Base-by-base conservation (phyloP, 2,888 invertebrate genomes). In the Chelonus formosanus region DNA sequence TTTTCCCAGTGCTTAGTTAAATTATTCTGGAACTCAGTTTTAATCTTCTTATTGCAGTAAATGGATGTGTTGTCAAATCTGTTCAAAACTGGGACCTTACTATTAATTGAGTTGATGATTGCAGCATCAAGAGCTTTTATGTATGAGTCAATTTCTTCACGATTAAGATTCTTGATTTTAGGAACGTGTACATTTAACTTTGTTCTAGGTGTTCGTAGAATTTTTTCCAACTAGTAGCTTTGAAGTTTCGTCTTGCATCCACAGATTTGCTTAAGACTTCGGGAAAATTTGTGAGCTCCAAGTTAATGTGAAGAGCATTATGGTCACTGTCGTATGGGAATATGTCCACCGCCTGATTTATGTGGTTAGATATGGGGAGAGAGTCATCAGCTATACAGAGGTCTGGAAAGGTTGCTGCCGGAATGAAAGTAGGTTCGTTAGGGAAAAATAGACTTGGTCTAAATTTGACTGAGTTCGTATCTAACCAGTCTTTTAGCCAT, bases 281-380 rank as follows among this genome's bases (percentile, higher is more conserved):
- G 47, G 31, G 0, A 44, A n/a, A 6, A 50, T 34, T 2, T 53
- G 6, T 4, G 20, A 5, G 53, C 8, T n/a, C n/a, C n/a, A n/a
- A n/a, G n/a, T n/a, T n/a, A n/a, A n/a, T n/a, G n/a, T n/a, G n/a
- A n/a, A 48, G 8, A 20, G 59, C 63, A 4, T 36, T 54, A 32
- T 67, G 56, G 43, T 63, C 67, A 36, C 58, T 67, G 35, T 62
- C 67, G 31, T 62, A 61, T 3, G 3, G 2, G 3, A 62, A 5
- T 10, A 62, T 62, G 3, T 35, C n/a, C 2, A 66, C 3, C 44
- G 58, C 59, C 1, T 44, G n/a, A n/a, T 67, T 8, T 7, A 31
- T 7, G 1, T 4, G 7, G 5, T 45, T 20, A 3, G 7, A 0
- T 3, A 67, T 10, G 31, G 53, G 8, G 5, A 67, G 34, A n/a